These are phyloP conservation scores for Phalloptychus januarius DNA, from an alignment of 2,797 vertebrate genomes.

Conservation along the genomic window DNA sequence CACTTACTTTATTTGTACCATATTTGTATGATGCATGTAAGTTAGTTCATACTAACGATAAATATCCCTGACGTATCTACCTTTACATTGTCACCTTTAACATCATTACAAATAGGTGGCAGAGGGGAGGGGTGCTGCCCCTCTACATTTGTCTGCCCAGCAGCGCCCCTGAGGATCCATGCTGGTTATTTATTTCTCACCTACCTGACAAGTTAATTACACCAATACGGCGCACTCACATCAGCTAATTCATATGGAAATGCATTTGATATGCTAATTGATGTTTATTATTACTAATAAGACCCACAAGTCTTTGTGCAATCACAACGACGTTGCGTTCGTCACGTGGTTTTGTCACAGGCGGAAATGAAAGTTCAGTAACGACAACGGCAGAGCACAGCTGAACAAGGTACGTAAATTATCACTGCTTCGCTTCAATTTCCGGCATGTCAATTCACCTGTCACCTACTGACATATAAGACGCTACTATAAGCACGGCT, in stretches of 20 bases:
- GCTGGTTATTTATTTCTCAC: not conserved
- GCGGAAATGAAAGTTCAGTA: slow-evolving; percentile 83
- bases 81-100: not conserved
- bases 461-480: not conserved
- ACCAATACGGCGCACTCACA: not conserved
- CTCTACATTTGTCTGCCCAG: not conserved
- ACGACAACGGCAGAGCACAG: slow-evolving; percentile 67
- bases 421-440: not conserved
- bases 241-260: not conserved
- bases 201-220: not conserved
- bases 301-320: slow-evolving; percentile 65
- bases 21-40: not conserved
- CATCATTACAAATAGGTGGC: not conserved
- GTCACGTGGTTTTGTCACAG: slow-evolving; percentile 79
- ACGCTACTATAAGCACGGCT: not conserved
- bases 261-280: not conserved
- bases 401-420: slow-evolving; percentile 72
- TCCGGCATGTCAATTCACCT: slow-evolving; percentile 12
- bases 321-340: not conserved
- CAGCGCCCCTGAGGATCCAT: not conserved
- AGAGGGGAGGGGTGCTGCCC: not conserved
- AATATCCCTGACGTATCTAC: not conserved
- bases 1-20: not conserved
- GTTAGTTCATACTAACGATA: not conserved
- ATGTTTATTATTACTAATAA: slow-evolving; percentile 9